These are phyloP conservation scores for Ichneumon xanthorius DNA, from an alignment of 2,888 invertebrate genomes.

Conservation along the genomic window DNA sequence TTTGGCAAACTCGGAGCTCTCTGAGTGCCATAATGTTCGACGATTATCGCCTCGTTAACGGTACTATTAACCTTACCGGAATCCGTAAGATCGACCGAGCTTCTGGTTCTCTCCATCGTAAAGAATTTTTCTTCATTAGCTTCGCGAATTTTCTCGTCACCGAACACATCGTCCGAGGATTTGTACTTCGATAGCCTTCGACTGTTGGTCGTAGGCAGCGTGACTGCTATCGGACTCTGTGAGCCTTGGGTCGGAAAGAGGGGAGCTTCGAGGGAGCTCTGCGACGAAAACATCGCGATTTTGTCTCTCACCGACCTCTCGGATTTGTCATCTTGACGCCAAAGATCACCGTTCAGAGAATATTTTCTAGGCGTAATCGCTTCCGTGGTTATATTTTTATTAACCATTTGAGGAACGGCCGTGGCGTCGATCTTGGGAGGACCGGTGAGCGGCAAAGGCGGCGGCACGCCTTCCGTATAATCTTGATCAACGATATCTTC, in stretches of 20 bases:
- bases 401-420: constrained; percentile 27
- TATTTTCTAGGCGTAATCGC: constrained; percentile 72
- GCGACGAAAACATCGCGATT: constrained; percentile 93
- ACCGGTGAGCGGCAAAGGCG: constrained; percentile 82
- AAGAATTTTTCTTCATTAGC: constrained; percentile 71
- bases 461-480: constrained; percentile 77
- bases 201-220: constrained; percentile 84
- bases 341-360: constrained; percentile 83
- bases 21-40: constrained; percentile 41
- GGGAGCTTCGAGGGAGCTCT: constrained; percentile 77
- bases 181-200: constrained; percentile 84
- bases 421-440: constrained; percentile 78
- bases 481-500: constrained; percentile 46
- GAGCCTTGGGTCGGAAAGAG: constrained; percentile 73
- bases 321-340: constrained; percentile 92
- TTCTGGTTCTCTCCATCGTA: constrained; percentile 78
- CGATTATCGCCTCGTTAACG: constrained; percentile 32
- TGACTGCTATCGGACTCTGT: constrained; percentile 73
- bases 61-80: constrained; percentile 17
- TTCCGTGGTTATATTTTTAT: constrained; percentile 46
- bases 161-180: constrained; percentile 83
- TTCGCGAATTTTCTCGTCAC: constrained; percentile 74
- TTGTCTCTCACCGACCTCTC: constrained; percentile 94
- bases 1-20: constrained; percentile 71
- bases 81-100: constrained; percentile 79